Conservation (phyloP, 1,140 invertebrate genomes). For the Diplogasteroides magnus region DNA sequence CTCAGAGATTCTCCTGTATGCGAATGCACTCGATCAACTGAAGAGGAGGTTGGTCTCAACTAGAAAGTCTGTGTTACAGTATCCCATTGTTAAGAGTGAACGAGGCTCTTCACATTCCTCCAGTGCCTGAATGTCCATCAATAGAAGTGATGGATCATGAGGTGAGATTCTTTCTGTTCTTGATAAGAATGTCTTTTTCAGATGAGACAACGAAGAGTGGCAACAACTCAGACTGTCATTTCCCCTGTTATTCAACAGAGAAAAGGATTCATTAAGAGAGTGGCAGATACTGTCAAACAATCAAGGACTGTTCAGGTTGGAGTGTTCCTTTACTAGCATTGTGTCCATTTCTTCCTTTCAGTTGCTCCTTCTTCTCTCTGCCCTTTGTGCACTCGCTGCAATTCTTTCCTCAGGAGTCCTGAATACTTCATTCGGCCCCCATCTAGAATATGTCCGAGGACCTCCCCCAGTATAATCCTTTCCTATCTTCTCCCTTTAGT, state of each 20-base stretch:
- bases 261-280: neutral
- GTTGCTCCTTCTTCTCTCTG: constrained; percentile 26
- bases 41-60: constrained; percentile 11
- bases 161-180: no score
- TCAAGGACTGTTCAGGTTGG: no score
- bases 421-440: constrained; percentile 31
- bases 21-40: constrained; percentile 26
- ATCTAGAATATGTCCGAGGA: constrained; percentile 33
- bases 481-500: no score
- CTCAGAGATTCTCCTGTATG: constrained; percentile 28
- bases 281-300: neutral
- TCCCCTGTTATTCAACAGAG: neutral
- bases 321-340: constrained; percentile 8
- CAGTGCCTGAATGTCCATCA: neutral
- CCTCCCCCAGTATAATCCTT: constrained; percentile 36
- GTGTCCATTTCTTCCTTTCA: constrained; percentile 7
- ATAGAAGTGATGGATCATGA: neutral
- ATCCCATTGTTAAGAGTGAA: no score
- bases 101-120: neutral
- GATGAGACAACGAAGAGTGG: no score
- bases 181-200: no score
- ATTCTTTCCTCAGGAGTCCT: constrained; percentile 20
- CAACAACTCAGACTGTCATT: neutral
- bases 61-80: no score
- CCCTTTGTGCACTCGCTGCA: constrained; percentile 23